Base-by-base conservation (phyloP, 2,797 vertebrate species). In the Chloroceryle amazona region DNA sequence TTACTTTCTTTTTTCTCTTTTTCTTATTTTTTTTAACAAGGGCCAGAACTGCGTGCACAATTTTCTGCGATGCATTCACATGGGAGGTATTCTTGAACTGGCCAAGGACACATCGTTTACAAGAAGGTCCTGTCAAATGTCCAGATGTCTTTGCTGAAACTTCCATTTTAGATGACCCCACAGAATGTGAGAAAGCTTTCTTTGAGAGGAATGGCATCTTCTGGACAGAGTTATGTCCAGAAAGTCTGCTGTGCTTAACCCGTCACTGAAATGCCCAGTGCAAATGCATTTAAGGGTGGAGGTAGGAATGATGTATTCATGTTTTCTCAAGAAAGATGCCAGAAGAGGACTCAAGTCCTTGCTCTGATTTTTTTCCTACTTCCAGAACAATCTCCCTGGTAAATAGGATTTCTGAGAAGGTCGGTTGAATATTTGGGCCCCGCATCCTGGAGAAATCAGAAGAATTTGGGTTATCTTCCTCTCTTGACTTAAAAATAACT, bases 51-150 rank as follows among this genome's bases (percentile, higher is more conserved):
- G 4, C 42, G 37, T 54, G 74, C 78, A 63, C 26, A 83, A 47
- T 74, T 85, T 82, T 65, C 80, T 95, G 90, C 54, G 93, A 71
- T 41, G 22, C 41, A 37, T 94, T 96, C 96, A 92, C 95, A 97
- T 16, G 71, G 86, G 95, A 96, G 88, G 67, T 58, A 76, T 96
- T 96, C 90, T 89, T 35, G 54, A 94, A 44, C 88, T 55, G 86
- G 94, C 91, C 71, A 71, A 93, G 91, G 96, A 97, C 88, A 66
- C 91, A 65, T 84, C 55, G 0, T 82, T 97, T 95, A 96, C 95
- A 96, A 96, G 95, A 95, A 96, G 67, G 71, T 92, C 88, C 91
- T 97, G 96, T 94, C 93, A 96, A 92, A 68, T 57, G 73, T 96
- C 96, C 96, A 97, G 95, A 82, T 44, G 83, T 18, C 86, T 80